Evolutionary conservation across 2,888 invertebrate genomes (phyloP), one percentile per base, ranked within the genome.

Genomic region (Gasteruption jaculator): DNA sequence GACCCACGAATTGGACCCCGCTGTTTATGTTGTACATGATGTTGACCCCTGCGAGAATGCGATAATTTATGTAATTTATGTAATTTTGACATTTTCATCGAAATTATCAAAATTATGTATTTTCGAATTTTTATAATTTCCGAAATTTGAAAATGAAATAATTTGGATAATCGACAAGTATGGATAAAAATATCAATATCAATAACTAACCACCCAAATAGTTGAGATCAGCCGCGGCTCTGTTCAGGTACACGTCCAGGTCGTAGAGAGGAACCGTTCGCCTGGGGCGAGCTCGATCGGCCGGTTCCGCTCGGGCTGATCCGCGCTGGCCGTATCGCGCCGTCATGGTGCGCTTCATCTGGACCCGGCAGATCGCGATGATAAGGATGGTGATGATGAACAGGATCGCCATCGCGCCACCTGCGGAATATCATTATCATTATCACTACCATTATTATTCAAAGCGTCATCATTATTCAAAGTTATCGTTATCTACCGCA

Each of bases 351-450:
- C 71, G 63, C 50, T 68, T 68, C 53, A 72, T 64, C 50, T 72
- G 72, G 22, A 73, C 67, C 37, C 73, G 60, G 52, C 72, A 73
- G 38, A 73, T 71, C 18, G 72, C 71, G 45, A 73, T 66, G 22
- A 73, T 68, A 45, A 73, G 59, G 41, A 72, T 65, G 14, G 71
- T 71, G 5, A 72, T 68, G 43, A 73, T 70, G 41, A 73, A 65
- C 63, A 73, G 70, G 48, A 73, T 71, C 8, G 72, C 72, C 60
- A 72, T 68, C 19, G 72, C 72, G 58, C 73, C 72, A 45, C 72
- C 71, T 71, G 49, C 6, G 46, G 41, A 29, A 41, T 49, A 42
- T 39, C 15, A 38, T 25, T 39, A 44, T 41, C 30, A 29, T 15
- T 3, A 33, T 8, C n/a, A n/a, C n/a, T n/a, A n/a, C n/a, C n/a